Evolutionary conservation across 2,113 vertebrate species (phyloP), one percentile per base, ranked within the genome.

Genomic region (Okapia johnstoni): DNA sequence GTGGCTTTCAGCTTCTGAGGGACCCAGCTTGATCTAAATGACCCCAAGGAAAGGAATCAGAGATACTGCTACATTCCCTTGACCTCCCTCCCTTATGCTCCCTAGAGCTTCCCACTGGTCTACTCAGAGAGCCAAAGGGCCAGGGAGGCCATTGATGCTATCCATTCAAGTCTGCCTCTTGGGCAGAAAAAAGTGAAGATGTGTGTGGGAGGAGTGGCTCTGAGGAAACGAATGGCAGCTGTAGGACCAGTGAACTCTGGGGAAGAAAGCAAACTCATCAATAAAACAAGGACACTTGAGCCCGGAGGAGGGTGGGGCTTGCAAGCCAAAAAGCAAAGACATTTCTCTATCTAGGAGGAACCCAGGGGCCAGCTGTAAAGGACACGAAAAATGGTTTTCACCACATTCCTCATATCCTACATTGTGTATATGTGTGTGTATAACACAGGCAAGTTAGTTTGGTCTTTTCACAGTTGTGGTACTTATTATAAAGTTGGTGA

Each of bases 141-240:
- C 17, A 48, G n/a, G 40, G 40, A 48, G 3, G 3, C 14, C 33
- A 0, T 3, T 28, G 52, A 30, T 9, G 1, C 2, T 3, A 4
- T 33, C 5, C 2, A 13, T 21, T 25, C 17, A 15, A 30, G 12
- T 33, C 23, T n/a, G 46, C 36, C 28, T 40, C 54, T 9, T 50
- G 48, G 46, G 52, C 23, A 77, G 85, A 61, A 54, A 26, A 15
- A 57, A 28, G 16, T 15, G 40, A 79, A 25, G 28, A 28, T n/a
- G 23, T 12, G 0, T 46, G 7, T 17, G 9, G n/a, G 13, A 43
- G 16, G 23, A 57, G 36, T 7, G 8, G 7, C 0, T 61, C 26
- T 61, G 40, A 7, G 26, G 55, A 61, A 33, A 26, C 19, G 21
- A 25, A 15, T 28, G 26, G 30, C 19, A 57, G 43, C 26, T 26